Evolutionary conservation across 2,888 invertebrate genomes (phyloP).

Genomic region (Norana najaformis): DNA sequence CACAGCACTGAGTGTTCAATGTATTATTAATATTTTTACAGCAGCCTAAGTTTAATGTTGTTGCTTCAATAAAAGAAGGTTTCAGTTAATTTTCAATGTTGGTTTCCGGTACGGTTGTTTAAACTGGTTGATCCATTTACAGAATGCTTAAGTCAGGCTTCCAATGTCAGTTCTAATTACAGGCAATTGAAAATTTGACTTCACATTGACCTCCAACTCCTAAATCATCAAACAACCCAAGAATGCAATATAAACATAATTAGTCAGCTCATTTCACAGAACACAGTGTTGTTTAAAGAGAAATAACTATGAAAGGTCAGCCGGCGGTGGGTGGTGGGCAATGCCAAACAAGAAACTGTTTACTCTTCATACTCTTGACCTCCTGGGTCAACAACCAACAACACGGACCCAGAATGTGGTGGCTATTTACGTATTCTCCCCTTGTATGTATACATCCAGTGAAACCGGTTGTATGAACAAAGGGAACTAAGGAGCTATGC

Average conservation of each 20-base stretch:
- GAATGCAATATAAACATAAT: neutral
- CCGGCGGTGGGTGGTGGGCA: neutral
- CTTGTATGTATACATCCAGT: neutral
- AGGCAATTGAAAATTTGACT: neutral
- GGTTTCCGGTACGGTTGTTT: neutral
- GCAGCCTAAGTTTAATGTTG: neutral
- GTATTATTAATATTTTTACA: neutral
- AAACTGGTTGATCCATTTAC: neutral
- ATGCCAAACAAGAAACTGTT: neutral
- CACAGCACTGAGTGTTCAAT: neutral
- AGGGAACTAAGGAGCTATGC: neutral
- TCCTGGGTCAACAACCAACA: neutral
- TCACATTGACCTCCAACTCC: neutral
- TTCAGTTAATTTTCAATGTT: neutral
- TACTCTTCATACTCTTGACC: neutral
- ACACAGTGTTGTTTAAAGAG: neutral
- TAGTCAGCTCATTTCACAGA: neutral
- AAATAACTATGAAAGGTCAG: neutral
- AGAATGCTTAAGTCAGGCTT: too few relatives aligned
- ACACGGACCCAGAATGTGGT: neutral
- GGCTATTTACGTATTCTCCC: too few relatives aligned
- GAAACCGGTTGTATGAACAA: neutral
- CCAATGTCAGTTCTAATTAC: too few relatives aligned
- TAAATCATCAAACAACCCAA: neutral
- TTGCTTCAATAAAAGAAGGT: neutral